Base-by-base conservation (phyloP, 2,797 vertebrate genomes). In the Enteromius unitaeniatus region DNA sequence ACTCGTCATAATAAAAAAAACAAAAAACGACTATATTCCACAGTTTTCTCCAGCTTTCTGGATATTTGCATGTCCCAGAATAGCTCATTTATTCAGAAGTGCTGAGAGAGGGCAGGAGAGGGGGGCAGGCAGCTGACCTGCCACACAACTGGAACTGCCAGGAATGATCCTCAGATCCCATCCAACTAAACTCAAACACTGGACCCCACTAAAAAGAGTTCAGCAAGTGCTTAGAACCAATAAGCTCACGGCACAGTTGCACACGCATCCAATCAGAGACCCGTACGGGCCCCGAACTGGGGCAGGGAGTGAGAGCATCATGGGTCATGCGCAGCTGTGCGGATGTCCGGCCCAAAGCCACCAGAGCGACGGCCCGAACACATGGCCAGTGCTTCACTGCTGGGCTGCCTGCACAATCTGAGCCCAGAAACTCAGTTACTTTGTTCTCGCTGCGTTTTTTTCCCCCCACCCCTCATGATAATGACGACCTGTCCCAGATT, bases 401-500 rank as follows among this genome's bases (percentile, higher is more conserved):
- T 62, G 77, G 65, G 67, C 78, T 13, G 65, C 15, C 64, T n/a
- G 23, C 51, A 42, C 34, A 67, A 84, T 23, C 49, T 26, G 6
- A 81, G 34, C 23, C 14, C 60, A 78, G 58, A 80, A 81, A 80
- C 45, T 69, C 53, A 74, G 76, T 83, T 67, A 83, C 80, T 88
- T 83, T 83, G 87, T 84, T 85, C 87, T 88, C 5, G 0, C 45
- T 82, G 62, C 47, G 2, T 53, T 82, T 68, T 51, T 81, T 68
- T 23, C 73, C 73, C 84, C 23, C 19, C 53, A 42, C 26, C 64
- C 49, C 83, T 47, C 40, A 67, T 83, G 72, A 88, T 85, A 87
- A 85, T 87, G 85, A 81, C 34, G 65, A 85, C 82, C 78, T 90
- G 88, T 83, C 89, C 89, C 82, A 90, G 88, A 84, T 88, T 90